Conservation (phyloP, 2,113 vertebrate genomes). For the Marcusenius ussheri region DNA sequence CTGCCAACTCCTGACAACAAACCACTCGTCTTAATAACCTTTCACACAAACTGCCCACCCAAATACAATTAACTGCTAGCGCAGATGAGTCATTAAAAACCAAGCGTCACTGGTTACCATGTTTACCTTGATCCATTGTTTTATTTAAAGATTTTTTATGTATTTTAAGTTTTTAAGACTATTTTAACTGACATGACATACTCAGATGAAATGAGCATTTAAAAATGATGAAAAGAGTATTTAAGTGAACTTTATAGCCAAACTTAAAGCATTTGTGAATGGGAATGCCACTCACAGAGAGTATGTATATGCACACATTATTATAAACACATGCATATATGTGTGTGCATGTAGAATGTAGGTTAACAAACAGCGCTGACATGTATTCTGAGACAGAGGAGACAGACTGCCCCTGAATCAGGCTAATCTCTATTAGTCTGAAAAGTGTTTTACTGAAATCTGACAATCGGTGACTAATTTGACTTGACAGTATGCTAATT, state of each 20-base stretch:
- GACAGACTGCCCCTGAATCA: slow-evolving; percentile 47
- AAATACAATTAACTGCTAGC: background rate
- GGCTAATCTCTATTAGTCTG: slow-evolving; percentile 64
- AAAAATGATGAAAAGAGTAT: background rate
- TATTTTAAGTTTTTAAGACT: background rate
- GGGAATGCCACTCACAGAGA: background rate
- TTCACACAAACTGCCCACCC: background rate
- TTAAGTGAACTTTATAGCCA: background rate
- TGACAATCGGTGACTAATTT: slow-evolving; percentile 56
- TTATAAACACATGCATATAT: background rate
- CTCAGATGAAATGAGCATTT: background rate
- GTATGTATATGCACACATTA: background rate
- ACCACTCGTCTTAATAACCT: slow-evolving; percentile 1
- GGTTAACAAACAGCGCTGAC: slow-evolving; percentile 36
- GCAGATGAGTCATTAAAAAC: background rate
- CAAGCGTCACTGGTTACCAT: background rate
- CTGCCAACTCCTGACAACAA: background rate
- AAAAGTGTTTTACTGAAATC: slow-evolving; percentile 51
- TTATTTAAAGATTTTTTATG: background rate
- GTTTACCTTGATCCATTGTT: background rate
- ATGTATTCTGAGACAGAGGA: slow-evolving; percentile 27
- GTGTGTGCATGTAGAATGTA: slow-evolving; percentile 34
- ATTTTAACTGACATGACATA: background rate
- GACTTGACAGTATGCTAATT: slow-evolving; percentile 63
- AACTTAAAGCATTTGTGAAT: background rate